Conservation (phyloP, 2,797 vertebrate genomes). For the Hirundo rustica region DNA sequence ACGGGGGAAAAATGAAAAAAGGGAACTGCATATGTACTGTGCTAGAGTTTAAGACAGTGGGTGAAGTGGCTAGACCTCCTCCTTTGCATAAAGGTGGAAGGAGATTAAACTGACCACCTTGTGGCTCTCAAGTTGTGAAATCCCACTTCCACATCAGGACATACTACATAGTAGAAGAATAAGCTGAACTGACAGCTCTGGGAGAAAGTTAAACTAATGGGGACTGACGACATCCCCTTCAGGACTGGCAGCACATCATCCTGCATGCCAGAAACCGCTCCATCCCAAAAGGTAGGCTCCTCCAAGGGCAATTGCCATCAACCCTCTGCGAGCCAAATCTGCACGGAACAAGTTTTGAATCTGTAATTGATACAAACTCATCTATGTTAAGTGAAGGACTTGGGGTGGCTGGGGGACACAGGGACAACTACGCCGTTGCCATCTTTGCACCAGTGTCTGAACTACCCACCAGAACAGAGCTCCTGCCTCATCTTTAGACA, state of each 20-base stretch:
- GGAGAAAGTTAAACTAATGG: neutral
- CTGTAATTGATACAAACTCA: neutral
- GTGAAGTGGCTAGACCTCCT: neutral
- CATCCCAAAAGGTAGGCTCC: neutral
- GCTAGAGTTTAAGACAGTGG: neutral
- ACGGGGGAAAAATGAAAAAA: neutral
- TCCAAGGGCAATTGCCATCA: neutral
- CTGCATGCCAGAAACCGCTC: neutral
- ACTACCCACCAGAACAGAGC: neutral
- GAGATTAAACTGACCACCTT: neutral
- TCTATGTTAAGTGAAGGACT: neutral
- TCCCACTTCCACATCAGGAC: neutral
- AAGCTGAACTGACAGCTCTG: neutral
- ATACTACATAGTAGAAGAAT: neutral
- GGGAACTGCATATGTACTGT: neutral
- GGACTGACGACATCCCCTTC: neutral
- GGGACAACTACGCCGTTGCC: accelerated
- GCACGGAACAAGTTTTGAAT: neutral
- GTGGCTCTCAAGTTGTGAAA: neutral
- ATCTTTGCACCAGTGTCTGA: neutral
- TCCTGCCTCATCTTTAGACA: neutral
- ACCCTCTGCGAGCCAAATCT: neutral
- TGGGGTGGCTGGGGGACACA: neutral
- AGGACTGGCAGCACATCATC: neutral
- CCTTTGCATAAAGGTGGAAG: neutral